Evolutionary conservation across 2,113 vertebrate genomes (phyloP).

Genomic region (Hystrix cristata): DNA sequence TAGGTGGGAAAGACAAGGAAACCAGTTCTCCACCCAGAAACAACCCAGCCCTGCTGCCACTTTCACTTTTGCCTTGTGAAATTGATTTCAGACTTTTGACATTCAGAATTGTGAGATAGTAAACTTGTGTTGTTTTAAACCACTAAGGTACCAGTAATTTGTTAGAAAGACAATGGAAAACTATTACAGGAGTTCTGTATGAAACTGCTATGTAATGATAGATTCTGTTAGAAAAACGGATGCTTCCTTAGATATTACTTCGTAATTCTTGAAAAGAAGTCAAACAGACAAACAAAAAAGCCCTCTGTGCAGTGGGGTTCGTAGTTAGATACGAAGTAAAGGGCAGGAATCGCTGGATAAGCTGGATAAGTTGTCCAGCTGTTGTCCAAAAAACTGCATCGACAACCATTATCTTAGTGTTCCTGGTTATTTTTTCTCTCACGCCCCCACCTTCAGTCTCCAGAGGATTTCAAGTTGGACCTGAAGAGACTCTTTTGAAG

Average conservation of each 20-base stretch:
- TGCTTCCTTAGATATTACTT: background rate
- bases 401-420: constrained; percentile 25
- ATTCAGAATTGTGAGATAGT: background rate
- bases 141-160: background rate
- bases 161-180: background rate
- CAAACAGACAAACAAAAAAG: background rate
- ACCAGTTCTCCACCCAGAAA: background rate
- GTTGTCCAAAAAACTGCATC: background rate
- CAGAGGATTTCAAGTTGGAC: constrained; percentile 31
- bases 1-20: background rate
- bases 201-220: background rate
- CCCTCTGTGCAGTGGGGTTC: background rate
- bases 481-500: constrained; percentile 49
- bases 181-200: background rate
- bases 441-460: background rate
- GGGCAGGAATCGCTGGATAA: background rate
- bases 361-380: background rate
- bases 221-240: background rate
- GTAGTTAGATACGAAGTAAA: background rate
- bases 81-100: background rate
- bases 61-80: background rate
- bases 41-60: background rate
- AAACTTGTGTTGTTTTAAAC: background rate
- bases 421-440: background rate
- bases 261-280: constrained; percentile 7